Base-by-base conservation (phyloP, 2,888 invertebrate species). In the Apantesis nais region DNA sequence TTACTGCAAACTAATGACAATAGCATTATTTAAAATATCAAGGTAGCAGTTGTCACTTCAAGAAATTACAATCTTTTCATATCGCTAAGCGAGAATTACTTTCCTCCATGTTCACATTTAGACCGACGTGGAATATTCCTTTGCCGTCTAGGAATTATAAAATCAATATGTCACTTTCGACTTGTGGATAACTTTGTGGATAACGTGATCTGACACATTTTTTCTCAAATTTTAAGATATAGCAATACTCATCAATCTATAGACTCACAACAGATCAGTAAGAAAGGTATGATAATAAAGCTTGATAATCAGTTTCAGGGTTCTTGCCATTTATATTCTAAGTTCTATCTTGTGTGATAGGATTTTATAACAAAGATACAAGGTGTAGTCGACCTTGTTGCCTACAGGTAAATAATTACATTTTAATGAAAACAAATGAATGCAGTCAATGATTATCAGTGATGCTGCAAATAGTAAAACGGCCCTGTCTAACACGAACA, bases 401-500 rank as follows among this genome's bases (percentile, higher is more conserved):
- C 74, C 68, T 73, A 72, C 66, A 64, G 14, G 41, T n/a, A 52
- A n/a, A 8, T 12, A 64, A 71, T 68, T 72, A 67, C 62, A 77
- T 63, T 71, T 16, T 69, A 71, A 71, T 68, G 58, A 75, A 63
- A 64, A 25, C 22, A 66, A 73, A 70, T 55, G 61, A 64, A 52
- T 64, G 61, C 34, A 68, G 67, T 70, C 58, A 78, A 71, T 78
- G 48, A 71, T 67, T 70, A 55, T 58, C 37, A 70, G 25, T 34
- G 66, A 66, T 37, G 62, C 66, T 29, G 44, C 39, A 31, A 67
- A 62, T 31, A 16, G 52, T 64, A 78, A 78, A 76, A 78, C 74
- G 29, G 58, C 44, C 41, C 69, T 61, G 68, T 72, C 72, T 78
- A 62, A 72, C 58, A 34, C 69, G 29, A 65, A 67, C 62, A 64